Percentiles rank a stretch among this genome's conserved stretches.
Conservation (phyloP, 2,888 invertebrate species). For the Ophioninae sp. region DNA sequence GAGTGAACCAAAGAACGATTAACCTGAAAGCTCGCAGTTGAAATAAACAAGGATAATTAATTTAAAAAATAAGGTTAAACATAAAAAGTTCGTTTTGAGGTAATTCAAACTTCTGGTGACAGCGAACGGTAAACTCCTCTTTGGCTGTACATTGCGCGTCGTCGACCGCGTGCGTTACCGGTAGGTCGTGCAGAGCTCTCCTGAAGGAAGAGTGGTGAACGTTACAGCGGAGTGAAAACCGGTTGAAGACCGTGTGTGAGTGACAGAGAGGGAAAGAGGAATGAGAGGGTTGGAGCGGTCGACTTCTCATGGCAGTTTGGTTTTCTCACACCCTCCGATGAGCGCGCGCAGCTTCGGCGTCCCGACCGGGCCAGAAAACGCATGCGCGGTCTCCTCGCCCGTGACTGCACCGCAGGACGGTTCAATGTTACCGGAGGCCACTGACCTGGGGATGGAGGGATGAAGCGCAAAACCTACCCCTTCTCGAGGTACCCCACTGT, state of each 20-base stretch:
- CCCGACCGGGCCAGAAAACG: conserved; percentile 62
- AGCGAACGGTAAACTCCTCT: neutral
- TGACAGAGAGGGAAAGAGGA: conserved; percentile 47
- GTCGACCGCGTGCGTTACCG: conserved; percentile 55
- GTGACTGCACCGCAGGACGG: conserved; percentile 80
- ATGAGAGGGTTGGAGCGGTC: conserved; percentile 65
- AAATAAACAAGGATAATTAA: too few species aligned
- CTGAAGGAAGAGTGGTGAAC: conserved; percentile 37
- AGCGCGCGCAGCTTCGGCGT: conserved; percentile 61
- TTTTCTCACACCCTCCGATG: conserved; percentile 47
- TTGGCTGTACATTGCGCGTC: neutral
- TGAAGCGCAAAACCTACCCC: conserved; percentile 74
- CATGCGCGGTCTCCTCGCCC: conserved; percentile 77
- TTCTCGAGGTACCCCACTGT: conserved; percentile 75
- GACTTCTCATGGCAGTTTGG: conserved; percentile 65
- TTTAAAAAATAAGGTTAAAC: too few species aligned
- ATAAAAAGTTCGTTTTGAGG: too few species aligned
- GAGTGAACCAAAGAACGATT: too few species aligned
- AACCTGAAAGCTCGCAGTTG: too few species aligned
- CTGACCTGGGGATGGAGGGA: conserved; percentile 76
- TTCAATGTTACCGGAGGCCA: conserved; percentile 81
- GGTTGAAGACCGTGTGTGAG: conserved; percentile 50
- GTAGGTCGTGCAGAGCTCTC: conserved; percentile 55
- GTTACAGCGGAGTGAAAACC: conserved; percentile 47
- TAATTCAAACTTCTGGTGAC: too few species aligned